Evolutionary conservation across 2,888 invertebrate species (phyloP), one percentile per base, ranked within the genome.

Genomic region (Eurytoma adleriae): DNA sequence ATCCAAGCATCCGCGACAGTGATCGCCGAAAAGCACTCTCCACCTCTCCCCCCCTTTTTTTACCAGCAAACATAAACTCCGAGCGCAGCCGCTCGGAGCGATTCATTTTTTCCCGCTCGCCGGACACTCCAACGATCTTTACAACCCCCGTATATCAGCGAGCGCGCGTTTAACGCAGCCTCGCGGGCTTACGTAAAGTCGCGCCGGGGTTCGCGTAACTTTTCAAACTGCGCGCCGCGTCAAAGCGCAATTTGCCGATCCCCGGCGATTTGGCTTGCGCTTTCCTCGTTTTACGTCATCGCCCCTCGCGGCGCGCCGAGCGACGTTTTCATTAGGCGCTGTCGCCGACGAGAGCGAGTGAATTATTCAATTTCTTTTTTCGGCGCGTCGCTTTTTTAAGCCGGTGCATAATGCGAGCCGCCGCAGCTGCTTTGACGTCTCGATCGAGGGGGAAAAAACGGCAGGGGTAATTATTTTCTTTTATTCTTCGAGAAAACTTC

Each of bases 211-310:
- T 48, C 40, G 40, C 40, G 40, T 54, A 73, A 73, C 73, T 40
- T 40, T 40, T 40, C 7, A 20, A 57, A 54, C 56, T 16, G 64
- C 27, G 24, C 30, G 61, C 48, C 30, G 40, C 52, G 69, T 54
- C 54, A 40, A 69, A 50, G 57, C 20, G 30, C 40, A 24, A 66
- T 71, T 70, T 54, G 64, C 66, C n/a, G 68, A 56, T n/a, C 20
- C 20, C 0, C n/a, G 16, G 20, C 66, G 57, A 71, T 70, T 77
- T 69, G 13, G 7, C 57, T 69, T 62, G 40, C 27, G 20, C 69
- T 69, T 76, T 76, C 48, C 62, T 18, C 62, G 16, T 27, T 66
- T 76, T 64, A 48, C 70, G 66, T 77, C 70, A 77, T 16, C 27
- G 13, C 18, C 40, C 10, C 40, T 24, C 24, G n/a, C 59, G n/a